A percentile compares a stretch with the other conserved stretches of the same genome.
These are phyloP conservation scores for Dichetophora obliterata DNA, from an alignment of 2,888 invertebrate species.

Conservation along the genomic window DNA sequence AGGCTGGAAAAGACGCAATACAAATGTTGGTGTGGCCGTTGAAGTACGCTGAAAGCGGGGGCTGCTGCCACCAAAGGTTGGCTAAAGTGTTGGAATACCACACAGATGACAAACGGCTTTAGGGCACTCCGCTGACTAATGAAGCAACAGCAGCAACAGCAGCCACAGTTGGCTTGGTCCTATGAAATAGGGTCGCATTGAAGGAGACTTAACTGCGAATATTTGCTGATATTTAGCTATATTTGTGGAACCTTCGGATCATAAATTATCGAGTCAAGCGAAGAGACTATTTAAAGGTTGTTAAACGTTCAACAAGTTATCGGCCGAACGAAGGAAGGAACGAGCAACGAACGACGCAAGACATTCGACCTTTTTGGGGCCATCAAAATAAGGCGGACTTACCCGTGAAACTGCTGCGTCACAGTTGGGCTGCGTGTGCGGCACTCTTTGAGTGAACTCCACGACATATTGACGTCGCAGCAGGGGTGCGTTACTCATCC, in stretches of 20 bases:
- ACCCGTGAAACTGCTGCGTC: not conserved
- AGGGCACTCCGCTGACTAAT: conserved; percentile 2
- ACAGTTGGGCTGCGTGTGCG: conserved; percentile 31
- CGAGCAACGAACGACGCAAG: too few relatives aligned
- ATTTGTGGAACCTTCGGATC: not conserved
- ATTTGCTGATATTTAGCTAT: not conserved
- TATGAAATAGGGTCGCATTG: conserved; percentile 6
- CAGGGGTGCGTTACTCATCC: conserved; percentile 21
- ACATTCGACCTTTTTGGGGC: too few relatives aligned
- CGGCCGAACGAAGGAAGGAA: not conserved
- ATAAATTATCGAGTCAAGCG: conserved; percentile 30
- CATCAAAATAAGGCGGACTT: too few relatives aligned
- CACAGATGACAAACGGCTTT: conserved; percentile 31
- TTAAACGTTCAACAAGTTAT: conserved; percentile 33
- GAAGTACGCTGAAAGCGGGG: not conserved
- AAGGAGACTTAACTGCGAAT: not conserved
- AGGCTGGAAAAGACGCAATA: not conserved
- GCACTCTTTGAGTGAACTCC: conserved; percentile 18
- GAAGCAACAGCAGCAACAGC: conserved; percentile 10
- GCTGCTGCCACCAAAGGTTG: not conserved
- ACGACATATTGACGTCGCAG: not conserved
- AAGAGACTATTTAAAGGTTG: conserved; percentile 25
- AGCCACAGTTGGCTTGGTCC: not conserved
- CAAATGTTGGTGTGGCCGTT: not conserved
- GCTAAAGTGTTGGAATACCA: not conserved